These are phyloP conservation scores for Chromis chromis DNA, from an alignment of 2,797 vertebrate genomes.

Conservation along the genomic window DNA sequence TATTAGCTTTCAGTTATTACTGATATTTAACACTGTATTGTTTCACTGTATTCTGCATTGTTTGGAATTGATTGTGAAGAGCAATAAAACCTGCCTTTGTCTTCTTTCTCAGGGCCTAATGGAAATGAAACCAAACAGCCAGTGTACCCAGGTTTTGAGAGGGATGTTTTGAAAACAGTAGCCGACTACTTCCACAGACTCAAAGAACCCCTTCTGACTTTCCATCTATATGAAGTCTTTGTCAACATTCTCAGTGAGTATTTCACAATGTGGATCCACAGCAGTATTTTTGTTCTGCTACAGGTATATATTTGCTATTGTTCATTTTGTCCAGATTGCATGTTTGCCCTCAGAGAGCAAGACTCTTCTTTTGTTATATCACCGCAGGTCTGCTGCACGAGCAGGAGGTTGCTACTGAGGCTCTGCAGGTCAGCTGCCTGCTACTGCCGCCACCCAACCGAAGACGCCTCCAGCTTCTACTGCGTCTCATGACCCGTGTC, in stretches of 20 bases:
- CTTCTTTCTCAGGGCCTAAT: slow-evolving; percentile 70
- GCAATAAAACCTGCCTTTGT: not conserved
- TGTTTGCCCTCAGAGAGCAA: slow-evolving; percentile 13
- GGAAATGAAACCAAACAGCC: slow-evolving; percentile 89
- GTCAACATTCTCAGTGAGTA: slow-evolving; percentile 94
- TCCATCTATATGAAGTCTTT: slow-evolving; percentile 93
- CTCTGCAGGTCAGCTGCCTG: slow-evolving; percentile 93
- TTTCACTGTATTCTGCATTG: not conserved
- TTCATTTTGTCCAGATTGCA: not conserved
- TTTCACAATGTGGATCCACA: slow-evolving; percentile 10
- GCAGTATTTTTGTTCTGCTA: not conserved
- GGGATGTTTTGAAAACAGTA: slow-evolving; percentile 93
- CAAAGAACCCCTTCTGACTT: slow-evolving; percentile 93
- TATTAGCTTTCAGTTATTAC: not conserved
- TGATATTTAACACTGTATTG: not conserved
- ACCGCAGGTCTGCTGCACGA: slow-evolving; percentile 85
- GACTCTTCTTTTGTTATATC: slow-evolving; percentile 10
- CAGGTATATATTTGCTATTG: slow-evolving; percentile 7
- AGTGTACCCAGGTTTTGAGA: slow-evolving; percentile 92
- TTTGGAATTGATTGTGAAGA: not conserved
- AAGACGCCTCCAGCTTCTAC: slow-evolving; percentile 91
- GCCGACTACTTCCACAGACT: slow-evolving; percentile 92
- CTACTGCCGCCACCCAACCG: slow-evolving; percentile 93
- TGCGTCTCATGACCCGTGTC: slow-evolving; percentile 92
- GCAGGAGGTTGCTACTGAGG: slow-evolving; percentile 86